phyloP scores from a whole-genome alignment of 1,140 invertebrate genomes.

The Drosophila nasuta region DNA sequence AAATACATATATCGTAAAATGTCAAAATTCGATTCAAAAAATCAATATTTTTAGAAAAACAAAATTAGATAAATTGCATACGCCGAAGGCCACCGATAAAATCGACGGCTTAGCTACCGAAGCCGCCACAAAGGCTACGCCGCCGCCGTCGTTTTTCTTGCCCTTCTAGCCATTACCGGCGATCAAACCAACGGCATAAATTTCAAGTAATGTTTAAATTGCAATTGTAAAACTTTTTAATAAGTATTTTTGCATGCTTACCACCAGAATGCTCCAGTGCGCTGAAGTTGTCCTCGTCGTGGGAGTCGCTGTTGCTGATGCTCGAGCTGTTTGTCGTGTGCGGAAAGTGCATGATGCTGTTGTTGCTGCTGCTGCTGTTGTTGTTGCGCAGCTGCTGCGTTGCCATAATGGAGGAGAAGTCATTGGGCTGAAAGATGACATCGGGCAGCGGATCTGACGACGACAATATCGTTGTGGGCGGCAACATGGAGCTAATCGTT shows the following conservation, averaged over 20 bases:
- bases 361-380: slow-evolving; percentile 27
- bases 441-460: slow-evolving; percentile 79
- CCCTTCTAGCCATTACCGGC: too few relatives aligned
- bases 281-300: slow-evolving; percentile 68
- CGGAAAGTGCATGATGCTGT: slow-evolving; percentile 18
- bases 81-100: too few relatives aligned
- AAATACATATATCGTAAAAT: too few relatives aligned
- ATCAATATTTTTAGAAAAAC: too few relatives aligned
- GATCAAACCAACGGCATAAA: too few relatives aligned
- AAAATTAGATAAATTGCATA: too few relatives aligned
- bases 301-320: slow-evolving; percentile 37
- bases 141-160: too few relatives aligned
- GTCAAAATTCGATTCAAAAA: too few relatives aligned
- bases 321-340: slow-evolving; percentile 3
- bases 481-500: slow-evolving; percentile 61
- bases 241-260: slow-evolving; percentile 27
- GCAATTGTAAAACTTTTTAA: neutral
- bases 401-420: slow-evolving; percentile 79
- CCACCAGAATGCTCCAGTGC: slow-evolving; percentile 71
- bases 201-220: neutral
- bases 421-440: slow-evolving; percentile 80
- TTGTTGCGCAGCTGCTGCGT: slow-evolving; percentile 71
- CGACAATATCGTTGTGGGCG: slow-evolving; percentile 76
- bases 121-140: too few relatives aligned
- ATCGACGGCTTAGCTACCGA: too few relatives aligned